Percentiles rank a stretch among this genome's conserved stretches.
phyloP scores from a whole-genome alignment of 2,888 invertebrate species.

The Prosopocoilus inquinatus region DNA sequence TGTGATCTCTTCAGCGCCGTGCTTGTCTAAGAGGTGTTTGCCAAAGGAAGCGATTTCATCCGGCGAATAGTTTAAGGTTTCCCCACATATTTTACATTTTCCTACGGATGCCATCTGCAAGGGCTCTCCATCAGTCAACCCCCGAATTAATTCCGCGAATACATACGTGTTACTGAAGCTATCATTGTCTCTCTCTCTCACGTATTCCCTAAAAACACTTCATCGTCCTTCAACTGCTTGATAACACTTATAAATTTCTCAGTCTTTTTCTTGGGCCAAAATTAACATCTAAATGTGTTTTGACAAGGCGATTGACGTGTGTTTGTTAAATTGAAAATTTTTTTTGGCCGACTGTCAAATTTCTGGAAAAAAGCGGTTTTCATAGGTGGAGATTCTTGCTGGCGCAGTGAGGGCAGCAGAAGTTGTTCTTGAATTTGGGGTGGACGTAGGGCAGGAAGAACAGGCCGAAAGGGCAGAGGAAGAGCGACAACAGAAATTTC shows the following conservation, averaged over 20 bases:
- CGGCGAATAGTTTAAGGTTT: constrained; percentile 35
- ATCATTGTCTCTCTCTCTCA: constrained; percentile 13
- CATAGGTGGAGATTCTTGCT: background rate
- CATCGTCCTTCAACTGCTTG: background rate
- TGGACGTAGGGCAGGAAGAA: constrained; percentile 28
- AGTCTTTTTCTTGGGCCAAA: constrained; percentile 17
- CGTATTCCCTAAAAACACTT: background rate
- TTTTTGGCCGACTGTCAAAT: too few species aligned
- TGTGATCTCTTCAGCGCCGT: constrained; percentile 38
- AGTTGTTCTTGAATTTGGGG: constrained; percentile 22
- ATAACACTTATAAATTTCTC: constrained; percentile 13
- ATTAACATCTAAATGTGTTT: background rate
- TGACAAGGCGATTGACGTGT: too few species aligned
- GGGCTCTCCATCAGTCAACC: too few species aligned
- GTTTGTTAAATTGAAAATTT: too few species aligned
- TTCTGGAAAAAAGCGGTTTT: too few species aligned
- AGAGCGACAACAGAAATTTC: constrained; percentile 25
- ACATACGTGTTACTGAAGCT: constrained; percentile 2
- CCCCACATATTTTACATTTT: constrained; percentile 41
- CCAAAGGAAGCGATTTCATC: constrained; percentile 36
- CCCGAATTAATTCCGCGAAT: too few species aligned
- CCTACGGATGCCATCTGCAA: constrained; percentile 31
- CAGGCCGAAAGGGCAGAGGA: constrained; percentile 28
- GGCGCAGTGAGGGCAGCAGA: constrained; percentile 23
- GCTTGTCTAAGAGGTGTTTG: constrained; percentile 39